A percentile compares a stretch with the other conserved stretches of the same genome.
phyloP scores from a whole-genome alignment of 2,888 invertebrate genomes.

The Globia sparganii region DNA sequence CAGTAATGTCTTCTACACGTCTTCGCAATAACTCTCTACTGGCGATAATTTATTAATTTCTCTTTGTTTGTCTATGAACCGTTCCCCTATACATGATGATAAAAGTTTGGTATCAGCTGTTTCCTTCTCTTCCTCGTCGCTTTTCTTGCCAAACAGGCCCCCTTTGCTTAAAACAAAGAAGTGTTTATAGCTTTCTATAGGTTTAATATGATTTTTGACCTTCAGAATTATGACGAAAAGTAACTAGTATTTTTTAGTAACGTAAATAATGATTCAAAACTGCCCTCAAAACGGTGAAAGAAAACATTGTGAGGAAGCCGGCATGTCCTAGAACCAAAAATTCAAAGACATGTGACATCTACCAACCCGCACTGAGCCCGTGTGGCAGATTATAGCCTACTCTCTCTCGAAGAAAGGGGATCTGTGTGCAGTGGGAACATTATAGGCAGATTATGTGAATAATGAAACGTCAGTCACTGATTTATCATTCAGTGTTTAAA shows the following conservation, averaged over 20 bases:
- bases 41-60: conserved; percentile 89
- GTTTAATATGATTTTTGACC: background rate
- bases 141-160: background rate
- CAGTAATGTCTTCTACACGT: conserved; percentile 78
- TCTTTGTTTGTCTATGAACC: conserved; percentile 83
- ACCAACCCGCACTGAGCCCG: background rate
- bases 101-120: conserved; percentile 60
- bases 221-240: background rate
- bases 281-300: background rate
- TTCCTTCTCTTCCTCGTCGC: conserved; percentile 5
- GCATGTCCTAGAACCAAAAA: background rate
- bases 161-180: conserved; percentile 1
- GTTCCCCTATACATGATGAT: conserved; percentile 67
- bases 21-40: conserved; percentile 74
- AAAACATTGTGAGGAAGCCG: background rate
- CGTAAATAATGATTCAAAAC: background rate
- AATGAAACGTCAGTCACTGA: no score
- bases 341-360: background rate
- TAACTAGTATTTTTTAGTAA: background rate
- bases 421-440: background rate
- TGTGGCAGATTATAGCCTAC: background rate
- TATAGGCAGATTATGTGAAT: no score
- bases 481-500: background rate
- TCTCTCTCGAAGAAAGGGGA: background rate
- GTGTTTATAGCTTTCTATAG: background rate